Conservation (phyloP, 2,888 invertebrate species). For the Hecatera dysodea region DNA sequence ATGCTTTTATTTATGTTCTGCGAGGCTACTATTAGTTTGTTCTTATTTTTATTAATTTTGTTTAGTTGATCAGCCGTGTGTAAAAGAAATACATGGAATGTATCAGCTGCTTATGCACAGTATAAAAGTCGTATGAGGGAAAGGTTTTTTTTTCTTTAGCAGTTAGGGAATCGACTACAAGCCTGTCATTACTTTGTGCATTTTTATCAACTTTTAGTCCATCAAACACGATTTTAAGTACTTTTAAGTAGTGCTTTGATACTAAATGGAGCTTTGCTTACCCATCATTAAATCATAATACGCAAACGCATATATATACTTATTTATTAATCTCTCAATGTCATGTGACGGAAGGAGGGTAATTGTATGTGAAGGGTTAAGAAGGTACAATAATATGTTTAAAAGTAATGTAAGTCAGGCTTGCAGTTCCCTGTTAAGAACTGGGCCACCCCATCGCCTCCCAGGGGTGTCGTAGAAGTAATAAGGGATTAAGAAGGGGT, state of each 20-base stretch:
- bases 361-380: constrained; percentile 52
- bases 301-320: constrained; percentile 28
- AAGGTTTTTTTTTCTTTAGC: constrained; percentile 43
- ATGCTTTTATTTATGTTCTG: constrained; percentile 10
- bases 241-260: constrained; percentile 42
- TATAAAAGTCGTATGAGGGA: constrained; percentile 37
- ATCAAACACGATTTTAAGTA: constrained; percentile 48
- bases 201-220: constrained; percentile 41
- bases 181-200: constrained; percentile 39
- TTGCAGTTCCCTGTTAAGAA: constrained; percentile 26
- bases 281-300: constrained; percentile 18
- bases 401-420: constrained; percentile 40
- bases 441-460: constrained; percentile 52
- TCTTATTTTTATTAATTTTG: constrained; percentile 47
- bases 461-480: constrained; percentile 55
- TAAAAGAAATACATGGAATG: constrained; percentile 46
- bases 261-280: constrained; percentile 25
- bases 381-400: constrained; percentile 47
- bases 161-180: constrained; percentile 25
- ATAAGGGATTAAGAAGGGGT: constrained; percentile 60
- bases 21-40: constrained; percentile 10
- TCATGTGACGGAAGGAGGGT: constrained; percentile 15
- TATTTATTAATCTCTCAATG: constrained; percentile 51
- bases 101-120: constrained; percentile 52
- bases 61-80: constrained; percentile 43